Base-by-base conservation (phyloP, 2,888 invertebrate species). In the Agrotis exclamationis region DNA sequence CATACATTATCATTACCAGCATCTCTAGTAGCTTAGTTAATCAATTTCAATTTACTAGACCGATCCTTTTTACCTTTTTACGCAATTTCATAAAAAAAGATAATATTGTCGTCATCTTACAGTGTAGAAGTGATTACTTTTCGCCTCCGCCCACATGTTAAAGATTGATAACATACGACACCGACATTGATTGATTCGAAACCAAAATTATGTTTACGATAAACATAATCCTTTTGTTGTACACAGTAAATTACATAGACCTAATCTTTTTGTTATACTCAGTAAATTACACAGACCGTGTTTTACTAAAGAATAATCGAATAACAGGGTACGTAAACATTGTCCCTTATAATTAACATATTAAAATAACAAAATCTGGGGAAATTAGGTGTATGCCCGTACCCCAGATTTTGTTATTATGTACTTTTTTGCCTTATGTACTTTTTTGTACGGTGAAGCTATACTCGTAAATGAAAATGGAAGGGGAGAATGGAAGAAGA, bases 151-250 rank as follows among this genome's bases (percentile, higher is more conserved):
- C 57, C 28, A 65, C 45, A 58, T 28, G 39, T 16, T 68, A 76
- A 53, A 58, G 57, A 73, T 76, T 73, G 76, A 73, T 76, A 73
- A 44, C 69, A 22, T 3, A 3, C 11, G 39, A 68, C 69, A 76
- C 39, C 13, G 73, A 73, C 73, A 68, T 76, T 73, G 73, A 73
- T 73, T 58, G 69, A 73, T 73, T 53, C 20, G 51, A 44, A 47
- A 28, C 58, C 28, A 48, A 68, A 76, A 73, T 68, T 68, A 54
- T 73, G 51, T 68, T 68, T 58, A 68, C 28, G 22, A 28, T 39
- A 75, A 33, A 66, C 33, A 58, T 67, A 75, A 67, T 73, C 47
- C 68, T 58, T 53, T 53, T 58, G 47, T 58, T 39, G n/a, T 20
- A 45, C 45, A 13, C 14, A n/a, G 5, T 20, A 20, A 47, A 48